Percentiles rank a stretch among this genome's conserved stretches.
These are phyloP conservation scores for Anthopleura xanthogrammica DNA, from an alignment of 92 coral and sea anemone species.

Conservation along the genomic window DNA sequence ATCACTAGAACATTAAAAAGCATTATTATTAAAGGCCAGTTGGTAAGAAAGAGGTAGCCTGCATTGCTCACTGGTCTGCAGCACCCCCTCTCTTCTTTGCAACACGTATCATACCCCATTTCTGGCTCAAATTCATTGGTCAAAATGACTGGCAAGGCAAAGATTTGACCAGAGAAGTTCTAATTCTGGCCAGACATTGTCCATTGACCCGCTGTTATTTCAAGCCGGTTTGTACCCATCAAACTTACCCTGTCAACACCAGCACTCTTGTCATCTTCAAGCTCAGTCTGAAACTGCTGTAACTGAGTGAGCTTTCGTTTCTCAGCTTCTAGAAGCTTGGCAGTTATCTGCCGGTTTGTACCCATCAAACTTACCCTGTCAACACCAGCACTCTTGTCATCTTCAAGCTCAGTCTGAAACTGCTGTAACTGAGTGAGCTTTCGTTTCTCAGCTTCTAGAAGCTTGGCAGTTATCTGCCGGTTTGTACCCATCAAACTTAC, in stretches of 20 bases:
- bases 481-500: too few species aligned
- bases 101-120: too few species aligned
- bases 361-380: conserved; percentile 41
- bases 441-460: conserved; percentile 79
- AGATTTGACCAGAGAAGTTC: too few species aligned
- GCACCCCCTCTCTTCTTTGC: too few species aligned
- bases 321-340: conserved; percentile 79
- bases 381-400: conserved; percentile 36
- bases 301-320: conserved; percentile 76
- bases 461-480: conserved; percentile 86
- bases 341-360: too few species aligned
- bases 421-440: conserved; percentile 74
- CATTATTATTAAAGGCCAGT: background rate
- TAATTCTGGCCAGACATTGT: too few species aligned
- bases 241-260: conserved; percentile 39
- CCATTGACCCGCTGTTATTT: too few species aligned
- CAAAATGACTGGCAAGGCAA: too few species aligned
- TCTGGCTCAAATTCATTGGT: too few species aligned
- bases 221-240: too few species aligned
- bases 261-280: conserved; percentile 33
- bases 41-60: background rate
- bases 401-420: conserved; percentile 43
- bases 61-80: too few species aligned
- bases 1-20: background rate
- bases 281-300: conserved; percentile 54